Percentiles rank a stretch among this genome's conserved stretches.
Evolutionary conservation across 2,113 vertebrate species (phyloP).

Genomic region (Microcebus lehilahytsara): DNA sequence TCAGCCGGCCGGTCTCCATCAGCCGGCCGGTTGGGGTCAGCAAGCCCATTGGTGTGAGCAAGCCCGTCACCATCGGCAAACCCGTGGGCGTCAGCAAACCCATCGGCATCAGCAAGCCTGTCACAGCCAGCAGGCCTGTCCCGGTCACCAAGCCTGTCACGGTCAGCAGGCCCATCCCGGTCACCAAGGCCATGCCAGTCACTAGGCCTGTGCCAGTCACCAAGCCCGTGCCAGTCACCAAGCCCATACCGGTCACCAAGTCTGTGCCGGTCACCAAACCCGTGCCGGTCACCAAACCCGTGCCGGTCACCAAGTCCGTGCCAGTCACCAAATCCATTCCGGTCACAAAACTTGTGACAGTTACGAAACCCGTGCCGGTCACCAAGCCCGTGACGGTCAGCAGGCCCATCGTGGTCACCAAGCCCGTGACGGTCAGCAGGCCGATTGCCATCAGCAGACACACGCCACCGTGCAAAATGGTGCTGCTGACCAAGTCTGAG

Average conservation of each 20-base stretch:
- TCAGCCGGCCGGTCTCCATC: constrained; percentile 66
- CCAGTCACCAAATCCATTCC: constrained; percentile 71
- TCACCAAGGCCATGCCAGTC: neutral
- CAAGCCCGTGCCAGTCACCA: neutral
- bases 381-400: constrained; percentile 55
- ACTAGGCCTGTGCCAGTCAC: neutral
- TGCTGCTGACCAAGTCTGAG: constrained; percentile 78
- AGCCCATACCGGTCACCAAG: constrained; percentile 59
- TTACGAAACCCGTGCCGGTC: constrained; percentile 36
- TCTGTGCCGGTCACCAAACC: constrained; percentile 55
- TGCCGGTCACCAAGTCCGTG: constrained; percentile 74
- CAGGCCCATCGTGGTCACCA: constrained; percentile 70
- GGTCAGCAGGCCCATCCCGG: constrained; percentile 45
- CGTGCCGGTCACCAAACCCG: constrained; percentile 26
- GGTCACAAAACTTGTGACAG: constrained; percentile 59
- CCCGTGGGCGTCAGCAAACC: constrained; percentile 73
- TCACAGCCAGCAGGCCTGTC: neutral
- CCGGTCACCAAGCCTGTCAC: constrained; percentile 68
- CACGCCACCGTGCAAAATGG: constrained; percentile 68
- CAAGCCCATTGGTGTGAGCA: constrained; percentile 75
- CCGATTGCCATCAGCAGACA: constrained; percentile 73
- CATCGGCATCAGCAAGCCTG: constrained; percentile 70
- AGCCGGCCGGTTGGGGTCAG: constrained; percentile 71
- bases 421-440: constrained; percentile 69
- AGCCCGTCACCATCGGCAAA: constrained; percentile 63